Percentiles rank a stretch among this genome's conserved stretches.
phyloP scores from a whole-genome alignment of 2,888 invertebrate species.

The Anoncus sp. region DNA sequence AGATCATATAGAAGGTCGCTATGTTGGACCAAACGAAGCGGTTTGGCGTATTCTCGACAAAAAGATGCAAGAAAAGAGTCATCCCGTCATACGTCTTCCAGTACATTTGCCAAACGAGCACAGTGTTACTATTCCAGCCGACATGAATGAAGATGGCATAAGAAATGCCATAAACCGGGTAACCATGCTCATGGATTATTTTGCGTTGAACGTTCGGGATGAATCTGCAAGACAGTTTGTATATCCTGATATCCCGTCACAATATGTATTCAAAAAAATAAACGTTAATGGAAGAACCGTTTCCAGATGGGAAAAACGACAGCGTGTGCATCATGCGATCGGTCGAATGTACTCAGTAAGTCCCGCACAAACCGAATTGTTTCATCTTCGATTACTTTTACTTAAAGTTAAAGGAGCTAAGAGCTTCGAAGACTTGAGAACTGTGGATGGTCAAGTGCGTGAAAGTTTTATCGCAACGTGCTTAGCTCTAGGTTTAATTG shows the following conservation, averaged over 20 bases:
- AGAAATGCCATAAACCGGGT: slow-evolving; percentile 22
- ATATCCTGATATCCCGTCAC: slow-evolving; percentile 41
- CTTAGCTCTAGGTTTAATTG: slow-evolving; percentile 70
- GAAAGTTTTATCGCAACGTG: slow-evolving; percentile 73
- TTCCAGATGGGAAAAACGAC: slow-evolving; percentile 50
- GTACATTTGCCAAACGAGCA: slow-evolving; percentile 31
- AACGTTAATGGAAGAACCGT: slow-evolving; percentile 16
- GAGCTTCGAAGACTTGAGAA: slow-evolving; percentile 71
- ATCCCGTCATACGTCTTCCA: slow-evolving; percentile 24
- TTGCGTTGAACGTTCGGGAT: slow-evolving; percentile 35
- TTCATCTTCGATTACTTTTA: slow-evolving; percentile 71
- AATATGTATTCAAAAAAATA: slow-evolving; percentile 47
- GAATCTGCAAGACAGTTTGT: slow-evolving; percentile 23
- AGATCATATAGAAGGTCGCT: slow-evolving; percentile 55
- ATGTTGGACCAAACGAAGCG: slow-evolving; percentile 51
- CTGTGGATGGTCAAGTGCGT: slow-evolving; percentile 69
- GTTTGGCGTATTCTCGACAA: slow-evolving; percentile 33
- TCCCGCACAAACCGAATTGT: slow-evolving; percentile 71
- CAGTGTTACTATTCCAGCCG: slow-evolving; percentile 13
- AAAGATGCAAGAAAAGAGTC: slow-evolving; percentile 38
- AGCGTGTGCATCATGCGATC: slow-evolving; percentile 53
- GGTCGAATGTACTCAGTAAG: slow-evolving; percentile 71
- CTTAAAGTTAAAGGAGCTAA: slow-evolving; percentile 70
- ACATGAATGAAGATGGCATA: slow-evolving; percentile 28
- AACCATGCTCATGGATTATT: slow-evolving; percentile 36